Percentiles rank a stretch among this genome's conserved stretches.
phyloP scores from a whole-genome alignment of 2,797 vertebrate genomes.

The Urophycis tenuis region DNA sequence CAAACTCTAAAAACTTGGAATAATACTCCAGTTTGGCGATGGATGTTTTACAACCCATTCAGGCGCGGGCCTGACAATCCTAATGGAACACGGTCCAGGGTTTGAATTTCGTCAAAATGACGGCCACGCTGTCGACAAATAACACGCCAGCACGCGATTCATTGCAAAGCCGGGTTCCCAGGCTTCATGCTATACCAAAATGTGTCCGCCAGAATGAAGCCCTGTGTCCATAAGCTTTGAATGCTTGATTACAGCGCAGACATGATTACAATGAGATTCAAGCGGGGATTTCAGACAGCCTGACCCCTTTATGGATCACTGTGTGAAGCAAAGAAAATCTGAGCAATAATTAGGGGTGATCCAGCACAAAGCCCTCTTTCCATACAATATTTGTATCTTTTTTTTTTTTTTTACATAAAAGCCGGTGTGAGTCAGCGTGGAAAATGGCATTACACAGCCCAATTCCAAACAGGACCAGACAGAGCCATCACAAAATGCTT shows the following conservation, averaged over 20 bases:
- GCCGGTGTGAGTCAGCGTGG: conserved; percentile 1
- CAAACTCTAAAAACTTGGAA: conserved; percentile 17
- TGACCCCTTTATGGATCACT: conserved; percentile 35
- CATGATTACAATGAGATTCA: conserved; percentile 29
- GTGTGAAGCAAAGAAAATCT: conserved; percentile 26
- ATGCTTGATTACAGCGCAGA: conserved; percentile 17
- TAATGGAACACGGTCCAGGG: neutral
- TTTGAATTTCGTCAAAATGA: neutral
- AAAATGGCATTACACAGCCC: conserved; percentile 6
- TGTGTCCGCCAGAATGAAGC: conserved; percentile 15
- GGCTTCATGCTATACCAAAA: conserved; percentile 2
- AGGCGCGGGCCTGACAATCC: conserved; percentile 7
- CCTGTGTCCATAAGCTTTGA: conserved; percentile 2
- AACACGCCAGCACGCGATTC: neutral
- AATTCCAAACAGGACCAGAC: conserved; percentile 7
- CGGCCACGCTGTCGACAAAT: neutral
- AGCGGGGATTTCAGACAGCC: conserved; percentile 18
- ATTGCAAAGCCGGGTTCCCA: neutral
- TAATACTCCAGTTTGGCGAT: conserved; percentile 20
- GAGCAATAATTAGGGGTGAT: conserved; percentile 33
- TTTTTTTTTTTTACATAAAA: conserved; percentile 6
- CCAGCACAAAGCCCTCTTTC: conserved; percentile 22
- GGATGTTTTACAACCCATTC: conserved; percentile 33
- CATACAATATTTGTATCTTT: conserved; percentile 26
- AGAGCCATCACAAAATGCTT: neutral